These are phyloP conservation scores for Mormyrops boulengeri DNA, from an alignment of 2,797 vertebrate species.

Conservation along the genomic window DNA sequence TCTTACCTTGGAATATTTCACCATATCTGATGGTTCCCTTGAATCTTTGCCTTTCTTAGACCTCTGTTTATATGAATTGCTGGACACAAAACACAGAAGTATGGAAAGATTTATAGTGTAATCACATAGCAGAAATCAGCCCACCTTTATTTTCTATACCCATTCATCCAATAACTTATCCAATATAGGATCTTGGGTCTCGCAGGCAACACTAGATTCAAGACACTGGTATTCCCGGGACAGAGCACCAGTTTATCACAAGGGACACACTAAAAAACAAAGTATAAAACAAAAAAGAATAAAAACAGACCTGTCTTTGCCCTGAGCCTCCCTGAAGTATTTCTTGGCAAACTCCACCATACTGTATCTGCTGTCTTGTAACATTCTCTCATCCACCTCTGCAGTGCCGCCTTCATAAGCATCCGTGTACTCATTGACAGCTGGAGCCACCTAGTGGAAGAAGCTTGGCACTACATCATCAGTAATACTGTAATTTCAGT, in stretches of 20 bases:
- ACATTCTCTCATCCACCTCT: conserved; percentile 46
- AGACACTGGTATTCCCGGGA: not conserved
- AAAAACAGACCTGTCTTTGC: conserved; percentile 59
- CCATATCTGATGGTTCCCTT: conserved; percentile 67
- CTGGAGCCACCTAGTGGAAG: conserved; percentile 38
- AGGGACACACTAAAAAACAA: not conserved
- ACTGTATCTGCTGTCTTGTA: conserved; percentile 57
- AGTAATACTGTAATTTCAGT: not conserved
- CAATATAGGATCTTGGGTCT: not conserved
- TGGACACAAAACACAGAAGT: conserved; percentile 40
- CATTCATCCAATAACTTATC: not conserved
- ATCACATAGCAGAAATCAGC: not conserved
- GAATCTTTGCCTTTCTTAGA: conserved; percentile 66
- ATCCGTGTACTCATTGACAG: conserved; percentile 48
- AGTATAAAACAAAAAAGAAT: not conserved
- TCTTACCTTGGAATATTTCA: conserved; percentile 84
- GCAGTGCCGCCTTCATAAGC: conserved; percentile 37
- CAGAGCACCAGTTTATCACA: not conserved
- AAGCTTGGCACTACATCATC: not conserved
- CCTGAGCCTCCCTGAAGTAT: conserved; percentile 79
- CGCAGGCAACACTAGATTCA: not conserved
- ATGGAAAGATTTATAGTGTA: not conserved
- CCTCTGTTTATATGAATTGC: conserved; percentile 67
- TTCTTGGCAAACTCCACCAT: conserved; percentile 85
- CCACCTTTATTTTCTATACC: not conserved